Evolutionary conservation across 2,888 invertebrate genomes (phyloP), one percentile per base, ranked within the genome.

Genomic region (Volucella zonaria): DNA sequence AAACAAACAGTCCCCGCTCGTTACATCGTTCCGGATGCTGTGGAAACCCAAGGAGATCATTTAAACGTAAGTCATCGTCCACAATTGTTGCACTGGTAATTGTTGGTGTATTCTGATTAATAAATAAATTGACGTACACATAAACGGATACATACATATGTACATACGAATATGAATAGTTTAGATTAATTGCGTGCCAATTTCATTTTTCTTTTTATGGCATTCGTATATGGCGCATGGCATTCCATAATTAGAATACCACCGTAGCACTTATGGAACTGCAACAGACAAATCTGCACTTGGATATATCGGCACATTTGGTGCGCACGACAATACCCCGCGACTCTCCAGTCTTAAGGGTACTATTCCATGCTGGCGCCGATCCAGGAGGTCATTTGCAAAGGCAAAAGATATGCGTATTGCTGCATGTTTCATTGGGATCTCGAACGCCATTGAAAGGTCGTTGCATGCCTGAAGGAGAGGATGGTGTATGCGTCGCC

Each of bases 251-350:
- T 75, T 90, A 93, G 89, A 94, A 94, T 88, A 93, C 94, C 1
- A 93, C 94, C 23, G 92, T 92, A 2, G 92, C 93, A 14, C 89
- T 93, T 43, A 89, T 94, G 86, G 95, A 95, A 87, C 91, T 96
- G 79, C 95, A 95, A 88, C 94, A 95, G 79, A 93, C 94, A 1
- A 95, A 95, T 59, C 94, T 95, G 61, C 95, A 96, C 88, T 92
- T 98, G 88, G 98, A 98, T 91, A 96, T 98, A 92, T 97, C 97
- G 51, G 98, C 98, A 8, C 98, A 98, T 91, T 93, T 98, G 78
- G 98, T 98, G n/a, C 95, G 96, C 71, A 93, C 94, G 73, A 96
- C 96, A 89, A 94, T 98, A 71, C 96, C 97, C 0, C 94, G 97
- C 62, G 98, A 98, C 90, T 95, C 96, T 15, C 98, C 98, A 0